These are phyloP conservation scores for Cataglyphis albicans DNA, from an alignment of 2,888 invertebrate genomes.

Conservation along the genomic window DNA sequence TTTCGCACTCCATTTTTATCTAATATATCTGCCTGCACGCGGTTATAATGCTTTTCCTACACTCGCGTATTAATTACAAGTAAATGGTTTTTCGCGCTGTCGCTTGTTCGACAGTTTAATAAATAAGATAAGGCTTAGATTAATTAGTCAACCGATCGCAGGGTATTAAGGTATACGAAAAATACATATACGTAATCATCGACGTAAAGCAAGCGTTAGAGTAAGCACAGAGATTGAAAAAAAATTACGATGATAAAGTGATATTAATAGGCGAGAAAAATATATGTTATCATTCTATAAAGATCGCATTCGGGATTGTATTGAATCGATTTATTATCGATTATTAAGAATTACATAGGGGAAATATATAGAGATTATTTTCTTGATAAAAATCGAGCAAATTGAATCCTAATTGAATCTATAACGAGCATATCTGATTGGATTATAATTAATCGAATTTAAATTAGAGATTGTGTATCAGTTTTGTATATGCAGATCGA, in stretches of 20 bases:
- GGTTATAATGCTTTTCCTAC: conserved; percentile 36
- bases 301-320: no score
- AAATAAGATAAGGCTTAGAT: conserved; percentile 36
- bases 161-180: background rate
- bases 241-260: background rate
- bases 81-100: conserved; percentile 42
- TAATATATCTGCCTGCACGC: conserved; percentile 18
- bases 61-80: conserved; percentile 42
- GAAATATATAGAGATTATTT: no score
- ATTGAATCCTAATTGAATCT: conserved; percentile 19
- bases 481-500: background rate
- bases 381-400: background rate
- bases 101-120: conserved; percentile 36
- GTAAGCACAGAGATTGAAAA: background rate
- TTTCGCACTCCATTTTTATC: conserved; percentile 45
- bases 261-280: no score
- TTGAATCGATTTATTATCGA: no score
- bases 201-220: background rate
- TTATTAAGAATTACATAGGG: no score
- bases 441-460: background rate
- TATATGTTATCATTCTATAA: no score
- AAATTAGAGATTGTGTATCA: background rate
- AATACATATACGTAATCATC: background rate
- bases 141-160: conserved; percentile 18
- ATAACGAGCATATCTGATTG: background rate